These are phyloP conservation scores for Sorex fumeus DNA, from an alignment of 2,113 vertebrate species.

Conservation along the genomic window DNA sequence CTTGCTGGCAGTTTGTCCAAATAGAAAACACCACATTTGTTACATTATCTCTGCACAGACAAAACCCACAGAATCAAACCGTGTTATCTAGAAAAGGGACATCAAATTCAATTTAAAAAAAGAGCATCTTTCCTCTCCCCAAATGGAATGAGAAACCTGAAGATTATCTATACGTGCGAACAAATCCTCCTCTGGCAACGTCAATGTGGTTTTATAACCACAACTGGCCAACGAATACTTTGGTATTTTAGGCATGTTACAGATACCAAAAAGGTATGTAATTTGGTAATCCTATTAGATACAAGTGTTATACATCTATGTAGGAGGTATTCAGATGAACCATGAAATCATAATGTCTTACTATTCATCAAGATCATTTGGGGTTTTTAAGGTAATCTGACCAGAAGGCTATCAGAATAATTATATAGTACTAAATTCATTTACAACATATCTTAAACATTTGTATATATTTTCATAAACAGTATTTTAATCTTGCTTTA, in stretches of 20 bases:
- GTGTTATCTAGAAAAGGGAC: background rate
- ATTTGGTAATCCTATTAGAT: slow-evolving; percentile 81
- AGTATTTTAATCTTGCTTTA: slow-evolving; percentile 73
- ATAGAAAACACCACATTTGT: background rate
- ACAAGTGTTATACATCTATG: slow-evolving; percentile 66
- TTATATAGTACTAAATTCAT: slow-evolving; percentile 70
- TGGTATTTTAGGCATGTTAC: slow-evolving; percentile 70
- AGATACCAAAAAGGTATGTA: slow-evolving; percentile 73
- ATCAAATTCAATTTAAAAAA: slow-evolving; percentile 18
- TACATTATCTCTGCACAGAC: background rate
- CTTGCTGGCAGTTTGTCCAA: background rate
- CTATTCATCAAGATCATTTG: slow-evolving; percentile 71
- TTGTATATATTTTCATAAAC: slow-evolving; percentile 70
- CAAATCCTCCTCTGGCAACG: background rate
- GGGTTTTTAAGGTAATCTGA: slow-evolving; percentile 80
- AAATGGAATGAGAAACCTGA: slow-evolving; percentile 31
- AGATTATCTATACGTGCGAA: background rate
- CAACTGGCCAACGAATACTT: slow-evolving; percentile 3
- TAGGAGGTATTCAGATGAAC: slow-evolving; percentile 74
- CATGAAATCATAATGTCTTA: slow-evolving; percentile 78
- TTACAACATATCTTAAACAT: slow-evolving; percentile 58
- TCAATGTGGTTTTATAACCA: background rate
- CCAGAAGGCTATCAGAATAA: slow-evolving; percentile 75
- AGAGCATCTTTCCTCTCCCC: slow-evolving; percentile 8
- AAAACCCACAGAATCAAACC: background rate